Conservation (phyloP, 2,797 vertebrate species). For the Falco concolor region DNA sequence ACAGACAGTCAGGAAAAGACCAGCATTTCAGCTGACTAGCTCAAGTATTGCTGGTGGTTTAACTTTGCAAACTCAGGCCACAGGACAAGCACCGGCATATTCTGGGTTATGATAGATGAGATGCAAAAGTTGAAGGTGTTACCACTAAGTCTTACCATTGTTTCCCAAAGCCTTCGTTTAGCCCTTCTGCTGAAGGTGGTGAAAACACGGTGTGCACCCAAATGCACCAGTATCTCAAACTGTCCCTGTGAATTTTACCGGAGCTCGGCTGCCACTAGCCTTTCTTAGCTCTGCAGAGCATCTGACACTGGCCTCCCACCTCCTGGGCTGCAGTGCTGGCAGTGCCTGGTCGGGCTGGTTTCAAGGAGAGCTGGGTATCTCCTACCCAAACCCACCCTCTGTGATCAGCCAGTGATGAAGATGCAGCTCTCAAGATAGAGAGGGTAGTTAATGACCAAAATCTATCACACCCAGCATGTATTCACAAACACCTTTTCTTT, state of each 20-base stretch:
- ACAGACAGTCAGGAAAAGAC: neutral
- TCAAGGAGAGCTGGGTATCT: neutral
- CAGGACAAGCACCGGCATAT: rapidly evolving
- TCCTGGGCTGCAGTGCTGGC: neutral
- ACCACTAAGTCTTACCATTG: neutral
- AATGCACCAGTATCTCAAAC: neutral
- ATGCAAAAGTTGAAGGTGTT: neutral
- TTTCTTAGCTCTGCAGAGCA: neutral
- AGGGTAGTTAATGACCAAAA: neutral
- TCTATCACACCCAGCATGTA: neutral
- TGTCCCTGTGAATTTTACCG: neutral
- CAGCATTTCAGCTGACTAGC: neutral
- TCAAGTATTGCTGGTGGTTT: rapidly evolving
- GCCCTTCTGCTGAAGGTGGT: neutral
- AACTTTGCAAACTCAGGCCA: neutral
- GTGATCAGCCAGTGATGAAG: neutral
- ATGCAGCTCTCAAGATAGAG: neutral
- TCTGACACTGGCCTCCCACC: rapidly evolving
- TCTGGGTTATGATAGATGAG: neutral
- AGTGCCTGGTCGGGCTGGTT: neutral
- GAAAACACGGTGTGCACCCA: rapidly evolving
- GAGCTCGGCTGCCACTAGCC: neutral
- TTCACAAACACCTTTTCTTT: neutral
- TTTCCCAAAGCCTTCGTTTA: neutral
- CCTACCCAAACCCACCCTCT: neutral